phyloP scores from a whole-genome alignment of 2,888 invertebrate genomes.

The Chloroclysta siterata region DNA sequence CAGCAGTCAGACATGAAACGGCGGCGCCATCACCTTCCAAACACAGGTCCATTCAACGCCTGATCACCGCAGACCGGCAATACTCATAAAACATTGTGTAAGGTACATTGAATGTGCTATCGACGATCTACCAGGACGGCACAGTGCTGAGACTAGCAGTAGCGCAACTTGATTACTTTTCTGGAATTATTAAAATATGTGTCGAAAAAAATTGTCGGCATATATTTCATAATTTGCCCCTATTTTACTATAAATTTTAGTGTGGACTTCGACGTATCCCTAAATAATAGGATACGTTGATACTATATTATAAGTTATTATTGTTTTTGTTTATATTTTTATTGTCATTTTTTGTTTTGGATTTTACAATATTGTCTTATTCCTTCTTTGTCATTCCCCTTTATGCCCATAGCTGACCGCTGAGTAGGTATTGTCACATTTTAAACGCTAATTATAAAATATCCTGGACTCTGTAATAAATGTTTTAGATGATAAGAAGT shows the following conservation, averaged over 20 bases:
- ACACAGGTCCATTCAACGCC: constrained; percentile 38
- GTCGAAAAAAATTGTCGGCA: background rate
- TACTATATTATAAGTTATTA: too few species aligned
- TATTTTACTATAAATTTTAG: too few species aligned
- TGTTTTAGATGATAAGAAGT: background rate
- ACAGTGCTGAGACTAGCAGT: constrained; percentile 5
- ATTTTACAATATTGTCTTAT: too few species aligned
- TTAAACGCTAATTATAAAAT: background rate
- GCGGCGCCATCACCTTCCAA: constrained; percentile 29
- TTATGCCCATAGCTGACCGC: too few species aligned
- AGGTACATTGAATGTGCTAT: constrained; percentile 43
- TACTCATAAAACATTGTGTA: constrained; percentile 44
- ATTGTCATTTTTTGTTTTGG: too few species aligned
- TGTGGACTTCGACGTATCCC: too few species aligned
- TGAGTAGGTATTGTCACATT: background rate
- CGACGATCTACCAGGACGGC: constrained; percentile 31
- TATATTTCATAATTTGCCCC: too few species aligned
- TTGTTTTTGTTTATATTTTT: too few species aligned
- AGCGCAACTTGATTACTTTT: background rate
- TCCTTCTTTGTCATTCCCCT: too few species aligned
- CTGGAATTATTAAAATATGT: background rate
- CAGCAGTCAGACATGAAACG: constrained; percentile 15
- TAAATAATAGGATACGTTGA: too few species aligned
- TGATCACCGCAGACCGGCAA: constrained; percentile 34
- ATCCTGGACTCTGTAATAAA: background rate